Percentiles rank a stretch among this genome's conserved stretches.
Conservation (phyloP, 1,140 invertebrate genomes). For the Helicoverpa zea region DNA sequence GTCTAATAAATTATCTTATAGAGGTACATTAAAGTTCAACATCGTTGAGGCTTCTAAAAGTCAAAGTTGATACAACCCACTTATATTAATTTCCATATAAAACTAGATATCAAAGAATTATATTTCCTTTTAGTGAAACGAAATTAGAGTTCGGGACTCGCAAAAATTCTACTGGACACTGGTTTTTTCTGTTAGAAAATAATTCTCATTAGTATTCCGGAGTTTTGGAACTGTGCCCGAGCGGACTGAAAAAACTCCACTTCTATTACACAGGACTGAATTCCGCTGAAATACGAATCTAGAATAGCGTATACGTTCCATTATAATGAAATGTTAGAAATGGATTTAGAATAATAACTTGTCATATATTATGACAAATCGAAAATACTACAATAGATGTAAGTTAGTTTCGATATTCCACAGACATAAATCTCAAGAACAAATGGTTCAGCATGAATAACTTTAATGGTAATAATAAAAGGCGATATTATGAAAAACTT, state of each 20-base stretch:
- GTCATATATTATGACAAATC: neutral
- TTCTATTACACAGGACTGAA: neutral
- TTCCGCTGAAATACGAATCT: neutral
- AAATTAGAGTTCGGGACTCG: slow-evolving; percentile 1
- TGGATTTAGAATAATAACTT: neutral
- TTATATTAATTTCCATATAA: neutral
- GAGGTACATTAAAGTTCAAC: too few relatives aligned
- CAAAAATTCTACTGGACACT: neutral
- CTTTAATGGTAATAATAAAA: slow-evolving; percentile 27
- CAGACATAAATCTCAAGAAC: slow-evolving; percentile 9
- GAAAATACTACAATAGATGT: neutral
- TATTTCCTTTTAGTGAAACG: slow-evolving; percentile 5
- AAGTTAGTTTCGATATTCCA: neutral
- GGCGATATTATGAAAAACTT: slow-evolving; percentile 7
- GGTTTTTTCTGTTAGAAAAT: slow-evolving; percentile 4
- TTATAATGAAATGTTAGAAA: neutral
- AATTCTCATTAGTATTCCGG: neutral
- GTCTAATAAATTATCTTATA: too few relatives aligned
- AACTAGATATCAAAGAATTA: neutral
- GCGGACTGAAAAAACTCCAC: neutral
- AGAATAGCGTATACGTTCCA: neutral
- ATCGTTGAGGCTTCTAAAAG: too few relatives aligned
- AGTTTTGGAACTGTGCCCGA: slow-evolving; percentile 3
- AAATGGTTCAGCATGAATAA: slow-evolving; percentile 9
- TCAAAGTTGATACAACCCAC: too few relatives aligned